phyloP scores from a whole-genome alignment of 2,797 vertebrate genomes.

The Erpetoichthys calabaricus region DNA sequence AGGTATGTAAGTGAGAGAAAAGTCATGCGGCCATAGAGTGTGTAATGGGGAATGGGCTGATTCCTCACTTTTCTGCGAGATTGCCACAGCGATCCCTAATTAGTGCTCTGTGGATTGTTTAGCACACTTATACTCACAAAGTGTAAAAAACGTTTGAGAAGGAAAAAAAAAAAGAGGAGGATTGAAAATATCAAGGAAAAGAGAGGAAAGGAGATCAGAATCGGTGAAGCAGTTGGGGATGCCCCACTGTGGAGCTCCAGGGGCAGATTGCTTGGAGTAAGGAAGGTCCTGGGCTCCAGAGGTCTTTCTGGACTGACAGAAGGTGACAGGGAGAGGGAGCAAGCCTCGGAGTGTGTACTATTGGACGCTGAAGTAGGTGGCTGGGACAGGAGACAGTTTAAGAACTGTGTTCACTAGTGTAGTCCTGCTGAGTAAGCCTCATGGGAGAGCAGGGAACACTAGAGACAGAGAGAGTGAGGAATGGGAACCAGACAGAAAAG shows the following conservation, averaged over 20 bases:
- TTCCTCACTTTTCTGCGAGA: no score
- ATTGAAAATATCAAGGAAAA: background rate
- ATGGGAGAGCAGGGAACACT: background rate
- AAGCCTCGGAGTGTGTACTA: background rate
- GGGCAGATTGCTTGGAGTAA: background rate
- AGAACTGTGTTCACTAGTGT: background rate
- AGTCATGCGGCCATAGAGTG: no score
- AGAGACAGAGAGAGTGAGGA: background rate
- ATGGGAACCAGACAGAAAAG: background rate
- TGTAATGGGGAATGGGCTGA: no score
- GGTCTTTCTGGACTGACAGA: background rate
- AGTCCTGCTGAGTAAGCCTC: background rate
- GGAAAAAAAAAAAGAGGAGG: background rate
- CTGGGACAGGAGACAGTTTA: background rate
- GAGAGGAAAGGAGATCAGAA: background rate
- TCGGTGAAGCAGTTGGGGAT: background rate
- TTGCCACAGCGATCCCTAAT: no score
- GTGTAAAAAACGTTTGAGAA: no score
- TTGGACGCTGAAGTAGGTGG: no score
- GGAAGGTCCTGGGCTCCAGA: background rate
- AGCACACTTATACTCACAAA: no score
- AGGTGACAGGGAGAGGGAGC: background rate
- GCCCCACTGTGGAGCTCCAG: background rate
- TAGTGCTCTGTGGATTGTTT: no score
- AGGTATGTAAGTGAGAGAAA: no score